Percentiles rank a stretch among this genome's conserved stretches.
These are phyloP conservation scores for Aphelenchoides avenae DNA, from an alignment of 1,140 invertebrate genomes.

Conservation along the genomic window DNA sequence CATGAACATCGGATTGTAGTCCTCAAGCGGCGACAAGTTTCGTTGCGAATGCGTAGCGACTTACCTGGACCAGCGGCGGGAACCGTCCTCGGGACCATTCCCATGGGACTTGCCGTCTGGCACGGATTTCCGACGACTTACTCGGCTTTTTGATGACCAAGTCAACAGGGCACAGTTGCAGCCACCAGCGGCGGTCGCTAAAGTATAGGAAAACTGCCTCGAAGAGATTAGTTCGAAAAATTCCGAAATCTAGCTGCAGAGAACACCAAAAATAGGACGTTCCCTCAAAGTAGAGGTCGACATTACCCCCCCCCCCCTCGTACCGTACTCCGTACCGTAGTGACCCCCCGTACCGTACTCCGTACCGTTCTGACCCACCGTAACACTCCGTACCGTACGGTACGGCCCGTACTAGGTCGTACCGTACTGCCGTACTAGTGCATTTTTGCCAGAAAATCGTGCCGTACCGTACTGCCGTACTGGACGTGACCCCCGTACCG, in stretches of 20 bases:
- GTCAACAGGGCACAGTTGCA: constrained; percentile 48
- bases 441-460: too few species aligned
- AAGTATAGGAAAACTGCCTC: constrained; percentile 8
- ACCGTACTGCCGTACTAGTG: too few species aligned
- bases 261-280: constrained; percentile 2
- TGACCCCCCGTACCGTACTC: too few species aligned
- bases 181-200: constrained; percentile 48
- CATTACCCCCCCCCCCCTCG: too few species aligned
- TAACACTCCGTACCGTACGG: too few species aligned
- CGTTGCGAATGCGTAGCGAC: constrained; percentile 6
- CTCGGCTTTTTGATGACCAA: constrained; percentile 33
- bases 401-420: too few species aligned
- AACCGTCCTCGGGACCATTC: constrained; percentile 45
- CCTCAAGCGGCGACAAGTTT: constrained; percentile 18
- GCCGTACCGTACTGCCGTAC: too few species aligned
- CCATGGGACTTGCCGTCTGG: constrained; percentile 46
- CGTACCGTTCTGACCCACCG: too few species aligned
- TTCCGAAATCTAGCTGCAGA: too few species aligned
- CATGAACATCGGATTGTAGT: constrained; percentile 39
- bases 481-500: too few species aligned
- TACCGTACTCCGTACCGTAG: too few species aligned
- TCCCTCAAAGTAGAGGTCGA: constrained; percentile 12
- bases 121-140: constrained; percentile 33
- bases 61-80: constrained; percentile 25
- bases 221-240: constrained; percentile 25